Conservation (phyloP, 2,797 vertebrate genomes). For the Aratinga solstitialis region DNA sequence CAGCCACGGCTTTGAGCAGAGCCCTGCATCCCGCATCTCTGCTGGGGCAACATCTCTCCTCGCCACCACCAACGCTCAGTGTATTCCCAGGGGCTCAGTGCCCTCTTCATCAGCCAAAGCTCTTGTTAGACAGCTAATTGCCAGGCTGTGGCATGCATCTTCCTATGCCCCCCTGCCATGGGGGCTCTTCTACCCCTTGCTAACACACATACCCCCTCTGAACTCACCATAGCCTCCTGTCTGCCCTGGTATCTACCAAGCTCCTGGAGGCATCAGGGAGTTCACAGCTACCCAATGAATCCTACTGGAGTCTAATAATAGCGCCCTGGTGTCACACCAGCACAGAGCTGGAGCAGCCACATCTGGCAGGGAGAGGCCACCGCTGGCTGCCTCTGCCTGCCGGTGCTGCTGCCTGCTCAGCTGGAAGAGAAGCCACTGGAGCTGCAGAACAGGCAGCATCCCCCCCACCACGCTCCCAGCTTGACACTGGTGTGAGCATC, state of each 20-base stretch:
- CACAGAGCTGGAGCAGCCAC: background rate
- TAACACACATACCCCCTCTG: background rate
- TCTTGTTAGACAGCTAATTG: background rate
- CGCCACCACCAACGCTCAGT: rapidly evolving
- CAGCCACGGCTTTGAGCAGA: background rate
- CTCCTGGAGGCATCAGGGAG: slow-evolving; percentile 35
- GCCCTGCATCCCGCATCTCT: rapidly evolving
- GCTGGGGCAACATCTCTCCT: background rate
- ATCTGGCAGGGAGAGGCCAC: slow-evolving; percentile 15
- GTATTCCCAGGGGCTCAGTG: background rate
- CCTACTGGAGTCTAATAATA: slow-evolving; percentile 57
- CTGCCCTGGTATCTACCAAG: slow-evolving; percentile 40
- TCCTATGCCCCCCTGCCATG: rapidly evolving
- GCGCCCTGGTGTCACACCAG: background rate
- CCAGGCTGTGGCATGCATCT: background rate
- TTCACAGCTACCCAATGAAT: slow-evolving; percentile 52
- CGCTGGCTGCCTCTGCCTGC: background rate
- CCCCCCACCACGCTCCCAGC: background rate
- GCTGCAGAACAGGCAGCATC: background rate
- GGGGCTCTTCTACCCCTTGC: background rate
- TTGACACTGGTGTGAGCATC: background rate
- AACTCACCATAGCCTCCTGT: background rate
- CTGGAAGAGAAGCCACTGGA: background rate
- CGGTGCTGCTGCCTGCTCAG: background rate
- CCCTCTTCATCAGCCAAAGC: background rate